A percentile compares a stretch with the other conserved stretches of the same genome.
phyloP scores from a whole-genome alignment of 2,888 invertebrate genomes.

The Hydrotaea cyrtoneurina region DNA sequence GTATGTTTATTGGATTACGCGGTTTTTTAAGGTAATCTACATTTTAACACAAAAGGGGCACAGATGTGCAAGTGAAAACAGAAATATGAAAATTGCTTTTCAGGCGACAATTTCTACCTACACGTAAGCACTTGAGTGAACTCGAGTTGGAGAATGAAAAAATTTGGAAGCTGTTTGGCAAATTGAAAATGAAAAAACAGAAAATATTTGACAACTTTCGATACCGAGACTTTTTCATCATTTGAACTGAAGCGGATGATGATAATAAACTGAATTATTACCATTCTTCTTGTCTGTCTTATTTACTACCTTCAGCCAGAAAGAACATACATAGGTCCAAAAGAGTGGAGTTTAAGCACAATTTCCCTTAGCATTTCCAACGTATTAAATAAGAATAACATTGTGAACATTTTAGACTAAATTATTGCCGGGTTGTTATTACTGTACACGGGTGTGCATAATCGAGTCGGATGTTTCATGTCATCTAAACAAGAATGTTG shows the following conservation, averaged over 20 bases:
- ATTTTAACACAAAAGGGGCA: constrained; percentile 5
- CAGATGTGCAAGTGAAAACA: not conserved
- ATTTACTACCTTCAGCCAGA: too few relatives aligned
- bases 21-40: constrained; percentile 21
- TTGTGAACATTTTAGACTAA: too few relatives aligned
- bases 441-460: too few relatives aligned
- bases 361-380: too few relatives aligned
- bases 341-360: too few relatives aligned
- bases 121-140: not conserved
- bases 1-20: constrained; percentile 41
- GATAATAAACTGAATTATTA: not conserved
- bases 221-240: not conserved
- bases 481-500: too few relatives aligned
- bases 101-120: not conserved
- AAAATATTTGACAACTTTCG: too few relatives aligned
- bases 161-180: not conserved
- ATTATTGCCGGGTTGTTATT: too few relatives aligned
- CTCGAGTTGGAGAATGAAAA: not conserved
- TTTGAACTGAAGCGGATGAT: not conserved
- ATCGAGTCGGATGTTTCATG: too few relatives aligned
- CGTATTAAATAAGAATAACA: too few relatives aligned
- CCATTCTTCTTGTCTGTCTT: too few relatives aligned
- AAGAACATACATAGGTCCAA: too few relatives aligned
- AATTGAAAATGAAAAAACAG: not conserved
- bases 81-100: constrained; percentile 5